Evolutionary conservation across 2,797 vertebrate genomes (phyloP).

Genomic region (Kryptopterus vitreolus): DNA sequence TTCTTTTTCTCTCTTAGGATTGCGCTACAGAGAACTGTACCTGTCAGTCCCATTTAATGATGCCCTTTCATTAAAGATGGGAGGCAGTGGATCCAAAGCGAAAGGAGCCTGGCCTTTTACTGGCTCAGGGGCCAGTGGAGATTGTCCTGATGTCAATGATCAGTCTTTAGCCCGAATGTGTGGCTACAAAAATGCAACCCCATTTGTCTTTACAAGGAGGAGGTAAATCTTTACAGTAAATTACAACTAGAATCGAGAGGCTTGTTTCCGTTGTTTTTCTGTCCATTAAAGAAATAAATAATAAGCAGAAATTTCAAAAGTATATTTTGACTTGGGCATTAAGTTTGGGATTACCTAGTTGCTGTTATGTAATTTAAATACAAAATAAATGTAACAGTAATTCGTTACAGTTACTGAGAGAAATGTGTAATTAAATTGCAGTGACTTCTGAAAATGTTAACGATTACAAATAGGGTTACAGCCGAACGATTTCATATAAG

Average conservation of each 20-base stretch:
- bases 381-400: no score
- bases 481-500: no score
- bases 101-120: constrained; percentile 90
- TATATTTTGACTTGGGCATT: no score
- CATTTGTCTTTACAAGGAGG: constrained; percentile 90
- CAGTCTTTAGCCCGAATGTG: constrained; percentile 84
- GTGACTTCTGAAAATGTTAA: no score
- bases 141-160: constrained; percentile 75
- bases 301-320: not conserved
- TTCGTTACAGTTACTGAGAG: no score
- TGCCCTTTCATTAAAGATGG: constrained; percentile 84
- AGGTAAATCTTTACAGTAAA: constrained; percentile 73
- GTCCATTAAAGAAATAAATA: not conserved
- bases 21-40: constrained; percentile 36
- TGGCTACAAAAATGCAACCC: constrained; percentile 78
- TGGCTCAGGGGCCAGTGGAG: constrained; percentile 72
- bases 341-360: no score
- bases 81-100: constrained; percentile 89
- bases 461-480: no score
- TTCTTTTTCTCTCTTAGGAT: constrained; percentile 30
- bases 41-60: constrained; percentile 57
- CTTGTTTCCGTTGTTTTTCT: not conserved
- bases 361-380: no score
- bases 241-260: not conserved
- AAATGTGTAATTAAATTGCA: no score